Evolutionary conservation across 2,113 vertebrate species (phyloP).

Genomic region (Sturnus vulgaris): DNA sequence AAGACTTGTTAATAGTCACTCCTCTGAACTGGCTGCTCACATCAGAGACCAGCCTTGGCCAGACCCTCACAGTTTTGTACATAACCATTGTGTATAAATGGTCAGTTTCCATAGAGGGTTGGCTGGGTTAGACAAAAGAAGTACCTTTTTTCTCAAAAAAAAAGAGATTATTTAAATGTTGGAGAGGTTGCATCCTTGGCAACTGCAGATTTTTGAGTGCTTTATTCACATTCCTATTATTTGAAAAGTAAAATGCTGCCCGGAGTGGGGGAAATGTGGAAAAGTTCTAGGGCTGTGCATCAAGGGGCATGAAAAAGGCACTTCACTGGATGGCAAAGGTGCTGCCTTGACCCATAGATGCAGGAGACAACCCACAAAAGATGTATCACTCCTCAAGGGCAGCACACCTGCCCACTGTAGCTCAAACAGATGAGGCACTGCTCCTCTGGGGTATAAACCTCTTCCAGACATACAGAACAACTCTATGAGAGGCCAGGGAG

Average conservation of each 20-base stretch:
- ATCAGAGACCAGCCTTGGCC: background rate
- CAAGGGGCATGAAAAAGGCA: background rate
- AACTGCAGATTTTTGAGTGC: background rate
- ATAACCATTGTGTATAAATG: background rate
- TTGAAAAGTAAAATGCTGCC: background rate
- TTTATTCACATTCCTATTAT: background rate
- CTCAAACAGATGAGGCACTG: background rate
- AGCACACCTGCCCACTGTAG: background rate
- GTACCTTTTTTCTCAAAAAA: background rate
- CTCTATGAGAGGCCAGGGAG: background rate
- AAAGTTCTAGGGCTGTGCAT: background rate
- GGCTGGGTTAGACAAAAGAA: background rate
- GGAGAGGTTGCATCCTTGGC: accelerated
- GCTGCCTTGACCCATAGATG: background rate
- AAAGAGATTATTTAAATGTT: background rate
- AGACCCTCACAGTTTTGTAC: background rate
- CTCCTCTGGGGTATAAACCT: background rate
- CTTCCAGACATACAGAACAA: background rate
- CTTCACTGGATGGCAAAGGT: background rate
- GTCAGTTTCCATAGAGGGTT: background rate
- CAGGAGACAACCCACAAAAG: background rate
- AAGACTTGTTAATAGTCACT: background rate
- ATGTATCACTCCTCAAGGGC: background rate
- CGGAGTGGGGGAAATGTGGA: background rate
- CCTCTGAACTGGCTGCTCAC: background rate